Conservation (phyloP, 1,140 invertebrate genomes). For the Lamellibrachia luymesi region DNA sequence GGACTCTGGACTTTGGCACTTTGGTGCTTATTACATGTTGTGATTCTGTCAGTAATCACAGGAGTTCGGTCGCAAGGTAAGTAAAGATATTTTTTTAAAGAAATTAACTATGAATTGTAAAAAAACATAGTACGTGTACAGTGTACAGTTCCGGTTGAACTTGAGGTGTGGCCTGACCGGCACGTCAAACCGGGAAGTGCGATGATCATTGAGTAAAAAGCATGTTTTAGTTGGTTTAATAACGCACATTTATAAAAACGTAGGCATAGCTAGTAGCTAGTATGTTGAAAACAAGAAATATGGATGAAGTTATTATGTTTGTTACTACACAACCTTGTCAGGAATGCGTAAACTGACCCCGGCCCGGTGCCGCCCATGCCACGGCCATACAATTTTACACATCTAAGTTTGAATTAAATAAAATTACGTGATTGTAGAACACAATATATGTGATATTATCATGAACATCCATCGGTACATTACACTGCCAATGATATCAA, state of each 20-base stretch:
- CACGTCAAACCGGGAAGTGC: not conserved
- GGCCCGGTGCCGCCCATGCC: no score
- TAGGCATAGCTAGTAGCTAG: no score
- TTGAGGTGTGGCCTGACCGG: not conserved
- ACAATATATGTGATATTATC: not conserved
- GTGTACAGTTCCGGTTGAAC: no score
- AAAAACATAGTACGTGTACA: not conserved
- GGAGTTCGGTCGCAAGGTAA: not conserved
- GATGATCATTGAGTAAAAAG: not conserved
- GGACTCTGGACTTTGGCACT: not conserved
- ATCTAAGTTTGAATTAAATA: not conserved
- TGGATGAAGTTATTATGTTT: not conserved
- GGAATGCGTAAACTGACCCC: not conserved
- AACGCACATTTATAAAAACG: no score
- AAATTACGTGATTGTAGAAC: not conserved
- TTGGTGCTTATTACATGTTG: not conserved
- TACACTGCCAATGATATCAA: no score
- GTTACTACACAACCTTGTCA: not conserved
- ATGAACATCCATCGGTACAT: no score
- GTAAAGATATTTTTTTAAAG: not conserved
- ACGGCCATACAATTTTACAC: no score
- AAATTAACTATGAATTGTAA: not conserved
- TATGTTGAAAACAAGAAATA: no score
- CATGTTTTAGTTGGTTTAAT: no score
- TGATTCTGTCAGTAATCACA: not conserved